phyloP scores from a whole-genome alignment of 2,113 vertebrate species.

The Rostratula benghalensis region DNA sequence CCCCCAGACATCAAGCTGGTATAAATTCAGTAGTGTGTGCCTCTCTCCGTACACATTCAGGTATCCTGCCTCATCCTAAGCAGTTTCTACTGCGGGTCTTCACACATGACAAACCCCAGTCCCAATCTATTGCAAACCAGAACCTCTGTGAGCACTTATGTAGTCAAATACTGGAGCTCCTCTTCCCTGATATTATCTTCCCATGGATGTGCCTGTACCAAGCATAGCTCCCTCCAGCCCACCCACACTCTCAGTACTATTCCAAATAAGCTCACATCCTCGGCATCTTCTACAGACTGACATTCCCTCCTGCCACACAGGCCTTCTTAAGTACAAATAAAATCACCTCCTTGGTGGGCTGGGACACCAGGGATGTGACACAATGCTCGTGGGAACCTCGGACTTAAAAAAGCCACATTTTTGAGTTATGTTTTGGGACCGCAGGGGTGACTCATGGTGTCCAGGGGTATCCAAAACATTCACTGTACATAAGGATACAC shows the following conservation, averaged over 20 bases:
- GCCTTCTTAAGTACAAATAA: not conserved
- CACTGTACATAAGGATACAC: not conserved
- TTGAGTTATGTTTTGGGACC: not conserved
- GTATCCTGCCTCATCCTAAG: not conserved
- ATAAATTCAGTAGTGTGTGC: not conserved
- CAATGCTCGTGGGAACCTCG: rapidly evolving
- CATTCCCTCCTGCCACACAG: not conserved
- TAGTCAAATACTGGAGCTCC: not conserved
- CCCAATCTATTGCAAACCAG: not conserved
- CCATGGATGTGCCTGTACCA: not conserved
- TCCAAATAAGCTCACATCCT: not conserved
- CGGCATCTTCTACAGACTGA: not conserved
- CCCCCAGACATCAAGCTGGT: not conserved
- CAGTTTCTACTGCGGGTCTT: not conserved
- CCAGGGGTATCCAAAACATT: not conserved
- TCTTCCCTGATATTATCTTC: not conserved
- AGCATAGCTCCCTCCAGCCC: not conserved
- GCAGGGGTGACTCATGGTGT: not conserved
- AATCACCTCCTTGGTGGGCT: not conserved
- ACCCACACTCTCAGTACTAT: not conserved
- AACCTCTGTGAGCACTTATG: rapidly evolving
- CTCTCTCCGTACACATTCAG: not conserved
- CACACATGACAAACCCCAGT: not conserved
- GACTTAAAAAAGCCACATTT: not conserved
- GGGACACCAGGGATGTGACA: not conserved